Conservation (phyloP, 2,888 invertebrate genomes). For the Rhorus exstirpatorius region DNA sequence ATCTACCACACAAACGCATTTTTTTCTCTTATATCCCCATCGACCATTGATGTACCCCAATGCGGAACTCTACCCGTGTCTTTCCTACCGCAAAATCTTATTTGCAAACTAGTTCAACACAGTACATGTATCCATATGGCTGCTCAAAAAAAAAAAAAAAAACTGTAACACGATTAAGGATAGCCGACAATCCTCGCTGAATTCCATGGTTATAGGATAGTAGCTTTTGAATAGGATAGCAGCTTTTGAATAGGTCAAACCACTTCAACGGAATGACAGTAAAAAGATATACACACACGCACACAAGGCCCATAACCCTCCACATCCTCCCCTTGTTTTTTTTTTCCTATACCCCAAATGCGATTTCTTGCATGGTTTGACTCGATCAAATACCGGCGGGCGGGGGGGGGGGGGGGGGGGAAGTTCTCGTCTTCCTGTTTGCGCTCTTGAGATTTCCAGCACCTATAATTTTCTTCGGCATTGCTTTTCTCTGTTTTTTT, state of each 20-base stretch:
- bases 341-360: constrained; percentile 69
- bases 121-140: background rate
- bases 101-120: constrained; percentile 79
- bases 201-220: constrained; percentile 25
- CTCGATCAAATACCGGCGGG: constrained; percentile 73
- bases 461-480: constrained; percentile 83
- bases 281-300: constrained; percentile 50
- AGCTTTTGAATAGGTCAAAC: constrained; percentile 80
- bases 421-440: constrained; percentile 81
- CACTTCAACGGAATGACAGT: constrained; percentile 77
- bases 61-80: background rate
- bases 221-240: constrained; percentile 63
- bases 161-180: constrained; percentile 71
- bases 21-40: background rate
- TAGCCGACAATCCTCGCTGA: constrained; percentile 45
- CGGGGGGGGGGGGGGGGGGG: constrained; percentile 72
- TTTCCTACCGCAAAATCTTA: constrained; percentile 80
- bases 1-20: background rate
- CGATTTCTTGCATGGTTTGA: constrained; percentile 85
- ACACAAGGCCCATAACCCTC: constrained; percentile 10
- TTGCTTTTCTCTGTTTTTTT: constrained; percentile 63
- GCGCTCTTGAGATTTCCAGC: constrained; percentile 83
- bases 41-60: background rate
- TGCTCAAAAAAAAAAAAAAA: constrained; percentile 32
- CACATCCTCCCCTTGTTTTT: constrained; percentile 14